Percentiles rank a stretch among this genome's conserved stretches.
Evolutionary conservation across 1,140 invertebrate species (phyloP).

Genomic region (Oscheius sp.): DNA sequence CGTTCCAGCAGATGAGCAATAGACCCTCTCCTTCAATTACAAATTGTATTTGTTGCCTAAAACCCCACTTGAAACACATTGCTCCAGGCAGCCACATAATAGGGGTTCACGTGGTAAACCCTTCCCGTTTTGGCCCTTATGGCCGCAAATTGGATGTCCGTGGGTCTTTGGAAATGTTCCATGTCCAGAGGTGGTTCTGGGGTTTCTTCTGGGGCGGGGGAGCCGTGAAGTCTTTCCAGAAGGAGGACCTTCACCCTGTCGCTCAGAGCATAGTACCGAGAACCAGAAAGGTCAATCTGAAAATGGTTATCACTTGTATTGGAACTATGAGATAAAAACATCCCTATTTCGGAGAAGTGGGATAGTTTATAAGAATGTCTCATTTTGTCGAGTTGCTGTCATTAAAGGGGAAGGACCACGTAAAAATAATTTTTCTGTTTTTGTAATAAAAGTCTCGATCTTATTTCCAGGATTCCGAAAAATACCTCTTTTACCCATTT

Average conservation of each 20-base stretch:
- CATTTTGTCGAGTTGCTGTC: too few species aligned
- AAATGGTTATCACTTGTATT: too few species aligned
- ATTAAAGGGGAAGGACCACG: too few species aligned
- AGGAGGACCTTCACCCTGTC: slow-evolving; percentile 59
- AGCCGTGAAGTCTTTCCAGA: slow-evolving; percentile 57
- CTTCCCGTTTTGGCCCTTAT: slow-evolving; percentile 57
- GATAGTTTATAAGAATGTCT: too few species aligned
- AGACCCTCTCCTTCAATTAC: slow-evolving; percentile 34
- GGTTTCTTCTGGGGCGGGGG: slow-evolving; percentile 50
- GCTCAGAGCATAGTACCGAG: slow-evolving; percentile 55
- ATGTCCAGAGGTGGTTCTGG: slow-evolving; percentile 58
- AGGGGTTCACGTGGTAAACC: slow-evolving; percentile 58
- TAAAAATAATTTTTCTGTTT: too few species aligned
- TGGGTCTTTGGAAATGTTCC: slow-evolving; percentile 54
- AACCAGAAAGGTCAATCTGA: slow-evolving; percentile 47
- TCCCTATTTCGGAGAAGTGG: neutral
- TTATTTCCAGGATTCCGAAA: too few species aligned
- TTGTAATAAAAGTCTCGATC: too few species aligned
- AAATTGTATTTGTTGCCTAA: slow-evolving; percentile 13
- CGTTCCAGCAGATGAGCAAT: slow-evolving; percentile 13
- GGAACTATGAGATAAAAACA: neutral
- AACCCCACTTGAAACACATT: slow-evolving; percentile 53
- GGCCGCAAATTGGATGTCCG: slow-evolving; percentile 55
- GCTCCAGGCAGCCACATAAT: slow-evolving; percentile 59
- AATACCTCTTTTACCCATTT: too few species aligned